Percentiles rank a stretch among this genome's conserved stretches.
phyloP scores from a whole-genome alignment of 2,797 vertebrate species.

The Arrhamphus sclerolepis region DNA sequence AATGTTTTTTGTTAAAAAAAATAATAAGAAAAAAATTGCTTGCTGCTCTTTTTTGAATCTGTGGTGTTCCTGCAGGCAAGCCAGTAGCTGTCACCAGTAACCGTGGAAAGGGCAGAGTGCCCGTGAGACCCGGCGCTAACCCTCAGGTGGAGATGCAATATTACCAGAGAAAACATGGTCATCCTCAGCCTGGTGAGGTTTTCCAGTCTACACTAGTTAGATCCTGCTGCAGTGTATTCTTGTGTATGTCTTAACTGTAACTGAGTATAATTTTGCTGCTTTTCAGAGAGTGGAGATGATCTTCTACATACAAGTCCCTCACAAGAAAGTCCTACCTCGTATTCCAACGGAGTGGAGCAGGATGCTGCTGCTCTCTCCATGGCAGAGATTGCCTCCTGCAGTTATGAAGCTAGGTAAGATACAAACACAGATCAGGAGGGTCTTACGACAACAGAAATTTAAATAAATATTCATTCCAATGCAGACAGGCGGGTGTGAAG shows the following conservation, averaged over 20 bases:
- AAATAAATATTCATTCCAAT: constrained; percentile 3
- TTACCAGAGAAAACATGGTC: constrained; percentile 87
- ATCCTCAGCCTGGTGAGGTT: constrained; percentile 83
- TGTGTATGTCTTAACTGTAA: not conserved
- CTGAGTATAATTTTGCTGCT: not conserved
- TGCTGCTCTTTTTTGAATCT: constrained; percentile 4
- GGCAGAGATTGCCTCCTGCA: constrained; percentile 99
- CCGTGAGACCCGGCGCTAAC: constrained; percentile 87
- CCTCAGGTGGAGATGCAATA: constrained; percentile 90
- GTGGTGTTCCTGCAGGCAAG: constrained; percentile 82
- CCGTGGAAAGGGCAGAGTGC: constrained; percentile 86
- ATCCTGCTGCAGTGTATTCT: too few relatives aligned
- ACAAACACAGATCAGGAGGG: not conserved
- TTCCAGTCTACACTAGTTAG: not conserved
- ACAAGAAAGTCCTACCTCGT: constrained; percentile 79
- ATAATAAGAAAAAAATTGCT: not conserved
- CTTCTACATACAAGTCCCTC: constrained; percentile 78
- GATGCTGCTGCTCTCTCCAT: constrained; percentile 85
- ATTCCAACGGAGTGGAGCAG: constrained; percentile 79
- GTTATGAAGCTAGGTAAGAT: constrained; percentile 94
- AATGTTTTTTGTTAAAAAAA: too few relatives aligned
- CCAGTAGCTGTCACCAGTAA: constrained; percentile 98
- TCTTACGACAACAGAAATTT: not conserved
- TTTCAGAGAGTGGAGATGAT: constrained; percentile 67
- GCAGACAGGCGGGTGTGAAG: constrained; percentile 91